Evolutionary conservation across 2,113 vertebrate genomes (phyloP), one percentile per base, ranked within the genome.

Genomic region (Leucoraja erinaceus): DNA sequence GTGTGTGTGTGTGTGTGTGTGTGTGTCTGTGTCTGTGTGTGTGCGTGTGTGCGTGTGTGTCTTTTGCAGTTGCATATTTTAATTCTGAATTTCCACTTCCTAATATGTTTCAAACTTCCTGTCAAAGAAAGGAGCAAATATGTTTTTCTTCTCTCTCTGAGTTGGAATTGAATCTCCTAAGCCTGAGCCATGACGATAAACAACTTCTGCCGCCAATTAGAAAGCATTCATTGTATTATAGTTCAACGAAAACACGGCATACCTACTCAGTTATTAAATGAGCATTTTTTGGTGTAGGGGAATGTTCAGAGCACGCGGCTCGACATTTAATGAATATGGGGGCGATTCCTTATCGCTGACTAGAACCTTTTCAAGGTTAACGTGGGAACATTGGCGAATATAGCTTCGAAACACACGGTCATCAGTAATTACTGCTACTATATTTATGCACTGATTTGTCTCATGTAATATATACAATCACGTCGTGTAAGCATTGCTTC

Each of bases 331-430:
- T 86, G 81, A 86, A 88, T 12, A n/a, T 56, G 47, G 22, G 38
- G 79, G 79, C 79, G 22, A 56, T 63, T 61, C 59, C 59, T 88
- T 18, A 12, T 18, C 9, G 83, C 83, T 88, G 83, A 88, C 25
- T 31, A 31, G 59, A 88, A 31, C 14, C 83, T 31, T 88, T 88
- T 33, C 83, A 88, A 88, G 83, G 83, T 88, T 63, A 88, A 66
- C 14, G 59, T 16, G 59, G 59, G 4, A 63, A 31, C 59, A 28
- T 28, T 88, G 83, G 0, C 61, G 59, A 31, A 31, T 59, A 88
- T 31, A 28, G 63, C 28, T 61, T 59, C 59, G 28, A 84, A n/a
- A 28, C 79, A 83, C 10, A 28, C 79, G 25, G 47, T 59, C 81
- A 84, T 14, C 81, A 84, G 11, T 56, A 84, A 61, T 84, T 84